Conservation (phyloP, 2,797 vertebrate species). For the Phrynocephalus forsythii region DNA sequence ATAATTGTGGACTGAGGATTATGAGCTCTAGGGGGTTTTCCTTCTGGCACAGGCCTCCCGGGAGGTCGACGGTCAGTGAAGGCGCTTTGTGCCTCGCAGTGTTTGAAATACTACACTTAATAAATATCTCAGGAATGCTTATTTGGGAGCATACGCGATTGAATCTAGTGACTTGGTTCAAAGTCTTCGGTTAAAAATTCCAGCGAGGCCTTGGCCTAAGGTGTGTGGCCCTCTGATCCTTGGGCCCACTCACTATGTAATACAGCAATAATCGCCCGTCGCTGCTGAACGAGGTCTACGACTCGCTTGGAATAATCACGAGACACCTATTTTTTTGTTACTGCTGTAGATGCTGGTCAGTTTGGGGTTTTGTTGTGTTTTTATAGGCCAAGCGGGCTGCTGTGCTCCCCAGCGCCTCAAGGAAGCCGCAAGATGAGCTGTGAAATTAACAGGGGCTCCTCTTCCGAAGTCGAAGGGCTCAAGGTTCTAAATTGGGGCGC, state of each 20-base stretch:
- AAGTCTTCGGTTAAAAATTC: neutral
- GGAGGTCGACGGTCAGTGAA: no score
- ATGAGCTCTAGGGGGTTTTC: neutral
- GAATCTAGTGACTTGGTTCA: neutral
- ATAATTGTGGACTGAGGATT: no score
- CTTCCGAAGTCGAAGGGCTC: neutral
- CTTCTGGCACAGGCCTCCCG: no score
- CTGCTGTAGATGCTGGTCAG: neutral
- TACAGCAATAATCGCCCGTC: neutral
- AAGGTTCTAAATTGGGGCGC: neutral
- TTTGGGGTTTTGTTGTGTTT: no score
- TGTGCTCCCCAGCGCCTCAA: no score
- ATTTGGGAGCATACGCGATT: neutral
- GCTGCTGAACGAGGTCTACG: neutral
- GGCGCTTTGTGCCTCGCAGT: neutral
- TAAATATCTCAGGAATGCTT: no score
- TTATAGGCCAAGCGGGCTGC: no score
- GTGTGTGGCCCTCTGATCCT: accelerated
- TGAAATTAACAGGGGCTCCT: neutral
- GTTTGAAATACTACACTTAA: neutral
- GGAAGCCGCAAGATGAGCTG: no score
- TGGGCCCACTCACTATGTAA: no score
- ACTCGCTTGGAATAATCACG: no score
- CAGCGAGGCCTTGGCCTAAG: no score
- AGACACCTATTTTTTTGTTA: neutral